A percentile compares a stretch with the other conserved stretches of the same genome.
Evolutionary conservation across 2,888 invertebrate genomes (phyloP).

Genomic region (Plagodis dolabraria): DNA sequence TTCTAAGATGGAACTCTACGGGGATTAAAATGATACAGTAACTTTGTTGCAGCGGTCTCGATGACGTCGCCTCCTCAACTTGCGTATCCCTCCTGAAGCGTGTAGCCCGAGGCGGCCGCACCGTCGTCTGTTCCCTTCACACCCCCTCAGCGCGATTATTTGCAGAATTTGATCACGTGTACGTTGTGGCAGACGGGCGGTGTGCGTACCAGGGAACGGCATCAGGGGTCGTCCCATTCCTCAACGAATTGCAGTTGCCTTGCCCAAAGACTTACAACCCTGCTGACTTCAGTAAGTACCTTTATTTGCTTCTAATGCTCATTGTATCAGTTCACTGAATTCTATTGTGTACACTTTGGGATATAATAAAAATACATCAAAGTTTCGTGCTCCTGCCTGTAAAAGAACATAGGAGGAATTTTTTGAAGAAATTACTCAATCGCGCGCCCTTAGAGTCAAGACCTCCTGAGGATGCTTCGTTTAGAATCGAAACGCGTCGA

Average conservation of each 20-base stretch:
- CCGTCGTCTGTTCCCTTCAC: conserved; percentile 97
- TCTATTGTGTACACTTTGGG: too few species aligned
- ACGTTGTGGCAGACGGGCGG: conserved; percentile 94
- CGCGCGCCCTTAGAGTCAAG: too few species aligned
- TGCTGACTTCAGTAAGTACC: conserved; percentile 94
- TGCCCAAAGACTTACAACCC: conserved; percentile 98
- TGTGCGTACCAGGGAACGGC: conserved; percentile 95
- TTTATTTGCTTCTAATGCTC: neutral
- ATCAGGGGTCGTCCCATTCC: conserved; percentile 91
- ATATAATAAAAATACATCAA: too few species aligned
- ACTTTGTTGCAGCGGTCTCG: conserved; percentile 89
- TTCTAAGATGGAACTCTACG: neutral
- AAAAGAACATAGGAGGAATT: too few species aligned
- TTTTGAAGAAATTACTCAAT: too few species aligned
- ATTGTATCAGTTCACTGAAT: too few species aligned
- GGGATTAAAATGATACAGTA: neutral
- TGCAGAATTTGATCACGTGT: conserved; percentile 95
- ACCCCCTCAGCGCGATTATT: conserved; percentile 98
- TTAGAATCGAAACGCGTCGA: too few species aligned
- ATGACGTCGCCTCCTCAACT: conserved; percentile 95
- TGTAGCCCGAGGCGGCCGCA: conserved; percentile 93
- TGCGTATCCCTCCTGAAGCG: conserved; percentile 94
- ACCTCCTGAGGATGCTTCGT: too few species aligned
- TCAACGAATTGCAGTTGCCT: conserved; percentile 89
- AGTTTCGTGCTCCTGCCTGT: too few species aligned